Base-by-base conservation (phyloP, 2,113 vertebrate genomes). In the Suricata suricatta region DNA sequence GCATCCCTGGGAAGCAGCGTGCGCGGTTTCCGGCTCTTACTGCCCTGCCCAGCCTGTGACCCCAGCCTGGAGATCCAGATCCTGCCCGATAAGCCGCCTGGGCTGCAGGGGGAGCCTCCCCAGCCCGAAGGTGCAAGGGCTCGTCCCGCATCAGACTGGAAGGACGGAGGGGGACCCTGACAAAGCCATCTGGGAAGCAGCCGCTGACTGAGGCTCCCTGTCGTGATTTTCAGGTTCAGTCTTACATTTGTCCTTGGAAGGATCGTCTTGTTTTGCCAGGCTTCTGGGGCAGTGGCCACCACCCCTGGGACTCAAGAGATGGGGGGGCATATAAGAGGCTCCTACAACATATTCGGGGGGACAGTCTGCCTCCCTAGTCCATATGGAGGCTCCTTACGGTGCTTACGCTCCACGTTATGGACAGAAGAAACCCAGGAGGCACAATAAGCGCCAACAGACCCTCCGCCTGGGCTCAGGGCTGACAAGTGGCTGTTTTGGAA, bases 401-500 rank as follows among this genome's bases (percentile, higher is more conserved):
- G 12, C 74, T 15, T 5, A 50, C 21, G 19, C 54, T 81, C 63
- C 0, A 29, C 0, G 12, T n/a, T 1, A 29, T 0, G 35, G 90
- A 38, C 63, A 50, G 79, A 63, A 91, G 0, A 69, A 6, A 8
- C 10, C 72, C 27, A 2, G 12, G 71, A 33, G 77, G n/a, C 12
- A 3, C 88, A 31, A 38, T 47, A 12, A 21, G 60, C 4, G 3
- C 0, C 11, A 1, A 3, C 0, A 10, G 38, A 35, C 21, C 60
- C 29, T 13, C 5, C 0, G 76, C 15, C 4, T 12, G 1, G 66
- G 77, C 74, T 17, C 68, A 0, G 2, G 66, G 76, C 64, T 83
- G 92, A 0, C 57, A 44, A 88, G 57, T 95, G 63, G 97, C 97
- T 95, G 93, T 98, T 98, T 97, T 0, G 0, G 89, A 95, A 96